Conservation (phyloP, 2,888 invertebrate genomes). For the Watsonalla cultraria region DNA sequence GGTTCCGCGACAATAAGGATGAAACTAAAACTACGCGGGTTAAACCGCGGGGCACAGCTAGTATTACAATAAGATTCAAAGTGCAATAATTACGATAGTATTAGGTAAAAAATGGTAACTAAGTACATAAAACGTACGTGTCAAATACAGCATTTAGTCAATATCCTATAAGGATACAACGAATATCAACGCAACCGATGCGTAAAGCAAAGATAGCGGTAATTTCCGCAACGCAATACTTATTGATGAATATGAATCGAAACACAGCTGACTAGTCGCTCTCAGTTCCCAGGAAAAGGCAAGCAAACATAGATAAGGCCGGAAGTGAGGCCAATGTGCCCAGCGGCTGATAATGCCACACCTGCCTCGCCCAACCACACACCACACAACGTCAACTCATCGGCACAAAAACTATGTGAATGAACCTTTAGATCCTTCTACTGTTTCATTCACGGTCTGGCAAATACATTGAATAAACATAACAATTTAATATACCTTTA, state of each 20-base stretch:
- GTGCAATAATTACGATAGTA: too few species aligned
- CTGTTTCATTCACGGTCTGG: background rate
- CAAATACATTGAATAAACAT: background rate
- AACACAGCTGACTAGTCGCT: constrained; percentile 47
- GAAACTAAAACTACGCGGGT: too few species aligned
- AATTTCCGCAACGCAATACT: constrained; percentile 7
- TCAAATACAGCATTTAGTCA: too few species aligned
- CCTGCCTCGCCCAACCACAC: constrained; percentile 43
- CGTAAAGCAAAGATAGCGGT: constrained; percentile 7
- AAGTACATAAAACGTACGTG: too few species aligned
- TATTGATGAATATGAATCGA: constrained; percentile 13
- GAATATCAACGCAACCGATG: background rate
- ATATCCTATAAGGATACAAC: background rate
- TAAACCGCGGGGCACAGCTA: too few species aligned
- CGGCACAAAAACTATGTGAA: constrained; percentile 13
- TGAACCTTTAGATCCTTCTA: constrained; percentile 5
- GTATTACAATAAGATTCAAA: too few species aligned
- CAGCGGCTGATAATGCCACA: constrained; percentile 57
- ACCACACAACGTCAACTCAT: constrained; percentile 20
- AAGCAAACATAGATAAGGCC: constrained; percentile 68
- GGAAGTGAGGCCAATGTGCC: constrained; percentile 70
- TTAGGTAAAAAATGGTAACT: too few species aligned
- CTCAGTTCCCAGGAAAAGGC: constrained; percentile 61
- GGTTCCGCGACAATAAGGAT: too few species aligned
- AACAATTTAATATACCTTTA: too few species aligned